Base-by-base conservation (phyloP, 1,140 invertebrate genomes). In the Neuroterus valhalla region DNA sequence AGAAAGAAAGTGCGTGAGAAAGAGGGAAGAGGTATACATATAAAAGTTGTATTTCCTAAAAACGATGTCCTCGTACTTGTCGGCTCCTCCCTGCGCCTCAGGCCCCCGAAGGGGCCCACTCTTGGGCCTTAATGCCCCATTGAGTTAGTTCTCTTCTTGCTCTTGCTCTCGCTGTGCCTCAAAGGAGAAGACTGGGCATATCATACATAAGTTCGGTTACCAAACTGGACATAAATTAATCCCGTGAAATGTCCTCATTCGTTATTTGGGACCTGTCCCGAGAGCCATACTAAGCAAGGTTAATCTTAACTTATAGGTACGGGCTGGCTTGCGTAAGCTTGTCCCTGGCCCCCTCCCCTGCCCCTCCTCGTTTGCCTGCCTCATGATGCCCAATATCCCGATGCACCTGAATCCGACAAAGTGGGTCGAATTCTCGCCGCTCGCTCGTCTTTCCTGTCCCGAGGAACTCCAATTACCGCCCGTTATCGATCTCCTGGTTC, bases 221-320 rank as follows among this genome's bases (percentile, higher is more conserved):
- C 85, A 88, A 88, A 89, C 84, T 86, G 81, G 79, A 86, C 88
- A 88, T 88, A 88, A 88, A 89, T 89, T 89, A 88, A 89, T 88
- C 82, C 86, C 86, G 82, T 88, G 85, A 87, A 89, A 88, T 85
- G 86, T 89, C 86, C 86, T 86, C 87, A 84, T 88, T 88, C 84
- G 84, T 87, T 87, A 86, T 76, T 76, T 79, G 74, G 78, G 80
- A 81, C 76, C 69, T 71, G 77, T 74, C 72, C 72, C 50, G 50
- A 44, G 74, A 69, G 68, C 78, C 72, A 66, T 73, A 81, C 82
- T 85, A 85, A 88, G 86, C 87, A 87, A 89, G 85, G 86, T 87
- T 89, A 88, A 88, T 89, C 86, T 88, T 85, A 85, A 88, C 85
- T 87, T 87, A 85, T 88, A 83, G 83, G 80, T 77, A 82, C 82